Percentiles rank a stretch among this genome's conserved stretches.
Conservation (phyloP, 2,113 vertebrate species). For the Heloderma charlesbogerti region DNA sequence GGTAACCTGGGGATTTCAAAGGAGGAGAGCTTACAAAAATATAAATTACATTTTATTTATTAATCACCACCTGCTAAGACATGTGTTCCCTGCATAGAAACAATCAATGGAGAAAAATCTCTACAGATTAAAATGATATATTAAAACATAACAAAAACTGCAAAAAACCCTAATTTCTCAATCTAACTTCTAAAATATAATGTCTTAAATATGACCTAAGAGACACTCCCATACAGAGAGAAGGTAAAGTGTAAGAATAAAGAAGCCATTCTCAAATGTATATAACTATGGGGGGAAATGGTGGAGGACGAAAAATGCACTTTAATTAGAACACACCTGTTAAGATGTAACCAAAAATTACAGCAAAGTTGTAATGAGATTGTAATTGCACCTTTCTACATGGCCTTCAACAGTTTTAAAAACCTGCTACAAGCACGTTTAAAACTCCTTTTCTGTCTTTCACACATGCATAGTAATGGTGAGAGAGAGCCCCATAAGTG, state of each 20-base stretch:
- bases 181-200: conserved; percentile 1
- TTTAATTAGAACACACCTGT: not conserved
- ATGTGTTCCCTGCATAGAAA: conserved; percentile 32
- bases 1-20: conserved; percentile 38
- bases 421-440: not conserved
- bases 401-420: not conserved
- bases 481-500: not conserved
- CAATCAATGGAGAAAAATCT: conserved; percentile 49
- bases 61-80: conserved; percentile 41
- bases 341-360: not conserved
- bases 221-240: not conserved
- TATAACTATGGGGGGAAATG: no score
- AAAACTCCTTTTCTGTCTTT: not conserved
- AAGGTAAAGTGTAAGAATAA: no score
- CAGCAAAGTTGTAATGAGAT: not conserved
- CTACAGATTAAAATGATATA: conserved; percentile 64
- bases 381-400: not conserved
- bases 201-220: not conserved
- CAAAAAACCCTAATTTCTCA: not conserved
- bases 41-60: conserved; percentile 62
- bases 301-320: not conserved
- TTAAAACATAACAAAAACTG: conserved; percentile 50
- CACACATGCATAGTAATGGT: not conserved
- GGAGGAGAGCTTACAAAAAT: conserved; percentile 49
- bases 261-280: not conserved